Evolutionary conservation across 2,797 vertebrate species (phyloP).

Genomic region (Pipistrellus pipistrellus): DNA sequence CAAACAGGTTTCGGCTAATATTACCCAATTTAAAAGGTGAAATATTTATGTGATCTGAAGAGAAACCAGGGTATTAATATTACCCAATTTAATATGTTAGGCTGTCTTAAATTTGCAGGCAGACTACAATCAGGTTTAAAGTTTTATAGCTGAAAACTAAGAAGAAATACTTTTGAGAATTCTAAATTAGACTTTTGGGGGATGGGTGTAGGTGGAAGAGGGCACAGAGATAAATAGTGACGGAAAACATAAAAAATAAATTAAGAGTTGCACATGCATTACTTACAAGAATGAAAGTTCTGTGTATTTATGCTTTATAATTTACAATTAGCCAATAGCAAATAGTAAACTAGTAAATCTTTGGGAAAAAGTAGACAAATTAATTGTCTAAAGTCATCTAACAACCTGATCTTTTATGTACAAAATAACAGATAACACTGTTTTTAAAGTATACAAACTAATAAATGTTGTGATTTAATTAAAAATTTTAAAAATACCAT

Average conservation of each 20-base stretch:
- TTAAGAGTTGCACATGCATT: not conserved
- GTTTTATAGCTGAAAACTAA: not conserved
- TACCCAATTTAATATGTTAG: not conserved
- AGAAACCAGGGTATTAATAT: not conserved
- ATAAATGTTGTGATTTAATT: not conserved
- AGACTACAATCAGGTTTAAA: not conserved
- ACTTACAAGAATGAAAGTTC: constrained; percentile 25
- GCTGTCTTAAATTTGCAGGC: not conserved
- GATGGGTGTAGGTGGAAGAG: too few relatives aligned
- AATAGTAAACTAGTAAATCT: not conserved
- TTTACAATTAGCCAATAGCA: too few relatives aligned
- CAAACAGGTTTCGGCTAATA: too few relatives aligned
- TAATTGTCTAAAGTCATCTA: not conserved
- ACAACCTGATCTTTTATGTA: not conserved
- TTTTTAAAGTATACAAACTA: constrained; percentile 23
- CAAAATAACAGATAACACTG: not conserved
- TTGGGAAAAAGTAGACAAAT: not conserved
- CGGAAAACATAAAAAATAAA: not conserved
- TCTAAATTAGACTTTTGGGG: not conserved
- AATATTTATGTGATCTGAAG: too few relatives aligned
- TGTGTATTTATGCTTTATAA: not conserved
- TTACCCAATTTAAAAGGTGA: not conserved
- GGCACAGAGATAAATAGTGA: too few relatives aligned
- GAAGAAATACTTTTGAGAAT: constrained; percentile 24
- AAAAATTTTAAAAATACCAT: not conserved